Evolutionary conservation across 1,140 invertebrate genomes (phyloP).

Genomic region (Yoshiicerus persimilis): DNA sequence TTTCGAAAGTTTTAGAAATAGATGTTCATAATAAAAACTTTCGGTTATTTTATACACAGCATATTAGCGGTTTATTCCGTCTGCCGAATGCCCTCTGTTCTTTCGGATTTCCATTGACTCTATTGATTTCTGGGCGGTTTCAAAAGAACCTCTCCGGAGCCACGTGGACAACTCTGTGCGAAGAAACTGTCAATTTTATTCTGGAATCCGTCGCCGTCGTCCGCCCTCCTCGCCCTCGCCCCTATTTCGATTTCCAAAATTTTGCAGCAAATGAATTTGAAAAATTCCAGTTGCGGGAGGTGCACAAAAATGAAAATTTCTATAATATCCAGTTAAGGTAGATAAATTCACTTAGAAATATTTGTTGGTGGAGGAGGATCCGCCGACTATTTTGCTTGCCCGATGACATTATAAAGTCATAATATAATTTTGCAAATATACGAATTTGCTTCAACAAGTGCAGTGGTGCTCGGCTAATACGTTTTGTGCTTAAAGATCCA

Average conservation of each 20-base stretch:
- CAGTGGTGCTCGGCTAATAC: neutral
- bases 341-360: neutral
- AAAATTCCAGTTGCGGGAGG: neutral
- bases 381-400: neutral
- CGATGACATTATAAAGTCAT: neutral
- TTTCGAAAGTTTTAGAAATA: no score
- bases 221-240: neutral
- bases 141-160: neutral
- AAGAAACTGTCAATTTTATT: constrained; percentile 1
- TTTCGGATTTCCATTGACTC: neutral
- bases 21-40: no score
- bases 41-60: no score
- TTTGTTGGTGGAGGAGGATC: neutral
- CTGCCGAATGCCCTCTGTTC: neutral
- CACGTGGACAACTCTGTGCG: neutral
- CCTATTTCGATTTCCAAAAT: neutral
- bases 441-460: neutral
- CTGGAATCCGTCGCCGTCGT: neutral
- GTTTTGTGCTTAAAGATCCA: neutral
- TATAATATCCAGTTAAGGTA: neutral
- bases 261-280: neutral
- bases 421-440: neutral
- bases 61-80: no score
- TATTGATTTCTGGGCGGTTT: neutral
- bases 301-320: neutral